Evolutionary conservation across 2,113 vertebrate species (phyloP).

Genomic region (Dryoscopus gambensis): DNA sequence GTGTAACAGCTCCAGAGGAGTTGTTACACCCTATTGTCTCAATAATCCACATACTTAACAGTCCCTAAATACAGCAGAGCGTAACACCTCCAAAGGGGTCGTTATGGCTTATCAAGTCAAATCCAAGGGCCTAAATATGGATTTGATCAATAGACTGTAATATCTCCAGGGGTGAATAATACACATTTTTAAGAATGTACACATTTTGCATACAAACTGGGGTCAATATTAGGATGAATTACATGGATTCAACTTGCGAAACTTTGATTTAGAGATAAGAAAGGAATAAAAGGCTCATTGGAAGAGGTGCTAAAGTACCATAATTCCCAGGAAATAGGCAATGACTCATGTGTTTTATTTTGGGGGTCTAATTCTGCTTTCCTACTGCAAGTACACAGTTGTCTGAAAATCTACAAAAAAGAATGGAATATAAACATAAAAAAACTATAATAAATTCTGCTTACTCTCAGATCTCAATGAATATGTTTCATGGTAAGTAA

Average conservation of each 20-base stretch:
- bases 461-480: neutral
- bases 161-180: conserved; percentile 23
- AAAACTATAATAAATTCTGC: neutral
- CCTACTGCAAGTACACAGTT: neutral
- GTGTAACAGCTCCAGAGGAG: conserved; percentile 56
- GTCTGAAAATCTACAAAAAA: neutral
- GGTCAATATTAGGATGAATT: neutral
- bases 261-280: conserved; percentile 26
- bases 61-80: conserved; percentile 60
- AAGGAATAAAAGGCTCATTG: conserved; percentile 28
- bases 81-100: conserved; percentile 38
- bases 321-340: neutral
- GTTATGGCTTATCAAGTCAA: conserved; percentile 64
- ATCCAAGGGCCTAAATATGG: conserved; percentile 42
- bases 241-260: neutral
- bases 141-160: conserved; percentile 62
- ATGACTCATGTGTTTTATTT: conserved; percentile 25
- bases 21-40: conserved; percentile 65
- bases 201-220: neutral
- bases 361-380: neutral
- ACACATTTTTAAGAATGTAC: neutral
- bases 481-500: neutral
- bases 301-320: conserved; percentile 1
- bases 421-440: neutral
- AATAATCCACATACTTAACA: conserved; percentile 65